Evolutionary conservation across 2,113 vertebrate genomes (phyloP), one percentile per base, ranked within the genome.

Genomic region (Spea bombifrons): DNA sequence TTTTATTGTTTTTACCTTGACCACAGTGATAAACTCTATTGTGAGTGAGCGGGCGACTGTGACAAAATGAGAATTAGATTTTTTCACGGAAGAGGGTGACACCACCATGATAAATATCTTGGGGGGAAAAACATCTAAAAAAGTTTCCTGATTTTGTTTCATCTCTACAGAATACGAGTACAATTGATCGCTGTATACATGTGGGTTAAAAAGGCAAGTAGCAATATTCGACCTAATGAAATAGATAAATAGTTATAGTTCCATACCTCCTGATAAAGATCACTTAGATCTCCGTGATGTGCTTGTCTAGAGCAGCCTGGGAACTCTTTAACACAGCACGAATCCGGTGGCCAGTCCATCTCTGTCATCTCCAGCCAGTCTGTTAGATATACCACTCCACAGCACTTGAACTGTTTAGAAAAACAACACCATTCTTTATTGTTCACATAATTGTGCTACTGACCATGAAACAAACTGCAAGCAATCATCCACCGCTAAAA

Each of bases 331-430:
- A 96, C 92, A 87, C 97, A 99, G 85, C 97, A 99, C 70, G 97
- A 99, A 88, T 99, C 97, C 5, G 97, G 97, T 0, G 97, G 97
- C 96, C 95, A 98, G 84, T 98, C 97, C 96, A 99, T 93, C 88
- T 98, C 97, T 3, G 97, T 98, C 96, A 98, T 96, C 91, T 99
- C 97, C 87, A 99, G 84, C 97, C 97, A 99, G 85, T 99, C 97
- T 2, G 97, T 99, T 90, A 99, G 97, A 90, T 99, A 98, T 73
- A 98, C 96, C 67, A 99, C 97, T 6, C 97, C 97, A 43, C 97
- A 99, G 86, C 97, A 99, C 81, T 97, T 93, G 87, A 98, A 97
- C 97, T 99, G 89, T 70, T 89, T 90, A 85, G 64, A 88, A 86
- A 76, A 71, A 72, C 71, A 72, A 63, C 5, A 64, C 16, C 17